phyloP scores from a whole-genome alignment of 2,888 invertebrate genomes.

The Cynaeus angustus region DNA sequence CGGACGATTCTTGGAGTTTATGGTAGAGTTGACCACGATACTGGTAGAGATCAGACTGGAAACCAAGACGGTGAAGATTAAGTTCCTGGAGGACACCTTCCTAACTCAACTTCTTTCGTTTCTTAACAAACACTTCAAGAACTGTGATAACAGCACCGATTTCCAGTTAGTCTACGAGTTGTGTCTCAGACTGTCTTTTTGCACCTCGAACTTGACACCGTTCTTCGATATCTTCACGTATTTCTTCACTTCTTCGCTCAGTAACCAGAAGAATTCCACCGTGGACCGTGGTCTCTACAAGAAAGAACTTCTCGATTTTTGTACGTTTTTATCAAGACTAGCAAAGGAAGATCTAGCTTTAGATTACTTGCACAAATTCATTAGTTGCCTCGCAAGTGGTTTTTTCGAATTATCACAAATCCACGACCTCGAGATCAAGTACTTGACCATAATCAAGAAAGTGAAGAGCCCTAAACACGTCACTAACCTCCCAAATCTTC shows the following conservation, averaged over 20 bases:
- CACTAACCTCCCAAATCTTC: slow-evolving; percentile 52
- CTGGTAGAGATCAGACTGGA: slow-evolving; percentile 29
- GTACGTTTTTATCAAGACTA: slow-evolving; percentile 52
- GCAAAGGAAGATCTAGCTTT: slow-evolving; percentile 54
- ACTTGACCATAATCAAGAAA: neutral
- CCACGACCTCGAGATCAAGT: neutral
- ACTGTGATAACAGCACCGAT: slow-evolving; percentile 48
- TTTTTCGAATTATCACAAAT: slow-evolving; percentile 51
- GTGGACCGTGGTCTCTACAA: slow-evolving; percentile 23
- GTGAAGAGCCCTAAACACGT: neutral
- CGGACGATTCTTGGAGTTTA: slow-evolving; percentile 13
- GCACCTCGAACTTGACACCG: slow-evolving; percentile 60
- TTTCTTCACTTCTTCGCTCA: neutral
- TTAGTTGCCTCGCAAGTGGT: slow-evolving; percentile 59
- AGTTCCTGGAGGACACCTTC: slow-evolving; percentile 36
- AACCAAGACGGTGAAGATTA: neutral
- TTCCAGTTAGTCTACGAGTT: slow-evolving; percentile 51
- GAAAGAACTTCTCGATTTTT: slow-evolving; percentile 55
- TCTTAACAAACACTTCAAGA: slow-evolving; percentile 47
- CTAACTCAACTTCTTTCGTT: slow-evolving; percentile 50
- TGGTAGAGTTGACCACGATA: neutral
- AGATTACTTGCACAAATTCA: slow-evolving; percentile 54
- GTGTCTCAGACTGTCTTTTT: slow-evolving; percentile 56
- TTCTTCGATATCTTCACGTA: slow-evolving; percentile 55
- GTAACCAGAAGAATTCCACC: neutral